Conservation (phyloP, 2,113 vertebrate species). For the Probosciger aterrimus region DNA sequence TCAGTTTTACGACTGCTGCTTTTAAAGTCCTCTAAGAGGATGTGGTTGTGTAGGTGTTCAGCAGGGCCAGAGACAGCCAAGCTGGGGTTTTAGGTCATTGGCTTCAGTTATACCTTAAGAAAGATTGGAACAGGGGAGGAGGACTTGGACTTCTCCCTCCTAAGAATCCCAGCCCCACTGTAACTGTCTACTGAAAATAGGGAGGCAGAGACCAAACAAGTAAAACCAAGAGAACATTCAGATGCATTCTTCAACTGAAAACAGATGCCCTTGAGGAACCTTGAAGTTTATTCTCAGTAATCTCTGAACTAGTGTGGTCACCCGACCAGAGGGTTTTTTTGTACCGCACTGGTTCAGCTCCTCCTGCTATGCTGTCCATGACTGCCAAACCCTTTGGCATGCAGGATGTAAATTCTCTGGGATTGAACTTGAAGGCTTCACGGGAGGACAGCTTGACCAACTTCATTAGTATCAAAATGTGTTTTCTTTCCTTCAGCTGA, state of each 20-base stretch:
- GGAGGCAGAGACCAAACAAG: neutral
- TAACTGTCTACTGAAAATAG: neutral
- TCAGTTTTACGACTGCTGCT: neutral
- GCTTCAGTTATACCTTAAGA: neutral
- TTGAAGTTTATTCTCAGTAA: neutral
- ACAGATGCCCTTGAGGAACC: neutral
- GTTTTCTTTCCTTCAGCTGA: neutral
- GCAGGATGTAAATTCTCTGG: neutral
- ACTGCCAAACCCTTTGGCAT: conserved; percentile 15
- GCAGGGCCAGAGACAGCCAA: neutral
- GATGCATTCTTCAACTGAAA: neutral
- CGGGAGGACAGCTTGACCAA: conserved; percentile 32
- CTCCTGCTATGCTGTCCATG: neutral
- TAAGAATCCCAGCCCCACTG: neutral
- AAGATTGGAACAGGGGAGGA: neutral
- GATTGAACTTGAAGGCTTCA: neutral
- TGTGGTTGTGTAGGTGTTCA: neutral
- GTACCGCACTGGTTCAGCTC: neutral
- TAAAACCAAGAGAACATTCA: neutral
- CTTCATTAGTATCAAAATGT: conserved; percentile 28
- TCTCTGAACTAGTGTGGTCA: neutral
- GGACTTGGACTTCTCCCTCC: neutral
- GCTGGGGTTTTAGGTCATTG: neutral
- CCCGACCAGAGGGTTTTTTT: neutral
- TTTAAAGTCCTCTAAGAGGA: neutral